Evolutionary conservation across 2,113 vertebrate genomes (phyloP), one percentile per base, ranked within the genome.

Genomic region (Takifugu flavidus): DNA sequence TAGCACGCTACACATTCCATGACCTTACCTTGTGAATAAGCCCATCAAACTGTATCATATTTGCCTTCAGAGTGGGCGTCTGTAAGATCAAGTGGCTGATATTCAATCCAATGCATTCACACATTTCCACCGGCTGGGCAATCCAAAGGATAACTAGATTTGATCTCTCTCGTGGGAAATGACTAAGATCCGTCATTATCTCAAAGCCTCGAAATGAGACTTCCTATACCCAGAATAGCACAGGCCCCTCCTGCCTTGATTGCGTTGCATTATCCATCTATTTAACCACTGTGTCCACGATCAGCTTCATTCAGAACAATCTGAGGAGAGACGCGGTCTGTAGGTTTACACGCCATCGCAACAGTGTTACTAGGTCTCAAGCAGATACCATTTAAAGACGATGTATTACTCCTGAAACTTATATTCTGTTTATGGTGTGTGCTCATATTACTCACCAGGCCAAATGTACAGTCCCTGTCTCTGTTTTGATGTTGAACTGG

Each of bases 401-500:
- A 86, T 83, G 89, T 91, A 89, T 91, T 91, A 89, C 80, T 88
- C 84, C 87, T 87, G 65, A 86, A 77, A 79, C 67, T 83, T 82
- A 83, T 83, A 80, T 89, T 88, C 84, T 84, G 88, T 90, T 86
- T 61, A 87, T 89, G 87, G 86, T 90, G 86, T 91, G 87, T 90
- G 91, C 86, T 90, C 87, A 90, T 91, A 88, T 88, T 88, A 89
- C 84, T 89, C 89, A 89, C 90, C 89, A 86, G 89, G 90, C 91
- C 91, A 92, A 91, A 91, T 92, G 91, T 92, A 91, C 91, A 91
- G 91, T 91, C 88, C 89, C 89, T 89, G 90, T 93, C 89, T 92
- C 90, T 91, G 90, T 92, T 92, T 91, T 90, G 90, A 90, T 93
- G 90, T 91, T 92, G 89, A 92, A 90, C 91, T 89, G 90, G 90